Conservation (phyloP, 2,888 invertebrate genomes). For the Drosophila antonietae region DNA sequence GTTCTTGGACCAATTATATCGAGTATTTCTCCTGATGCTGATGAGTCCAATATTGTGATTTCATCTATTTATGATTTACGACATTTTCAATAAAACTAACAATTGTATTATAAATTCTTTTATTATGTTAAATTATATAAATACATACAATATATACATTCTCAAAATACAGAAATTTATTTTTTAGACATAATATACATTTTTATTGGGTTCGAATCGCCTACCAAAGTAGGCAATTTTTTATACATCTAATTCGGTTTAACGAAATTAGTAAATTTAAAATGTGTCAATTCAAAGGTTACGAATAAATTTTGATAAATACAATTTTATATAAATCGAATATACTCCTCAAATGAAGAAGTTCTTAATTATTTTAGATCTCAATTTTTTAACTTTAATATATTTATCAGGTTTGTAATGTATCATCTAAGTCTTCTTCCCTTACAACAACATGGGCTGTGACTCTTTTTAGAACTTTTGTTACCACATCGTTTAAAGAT, state of each 20-base stretch:
- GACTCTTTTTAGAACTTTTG: conserved; percentile 92
- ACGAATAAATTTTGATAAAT: not conserved
- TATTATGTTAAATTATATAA: not conserved
- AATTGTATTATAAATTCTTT: not conserved
- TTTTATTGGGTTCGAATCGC: not conserved
- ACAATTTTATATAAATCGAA: not conserved
- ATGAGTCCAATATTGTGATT: not conserved
- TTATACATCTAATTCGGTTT: not conserved
- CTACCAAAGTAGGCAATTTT: not conserved
- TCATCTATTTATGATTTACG: not conserved
- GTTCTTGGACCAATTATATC: no score
- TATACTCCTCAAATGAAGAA: not conserved
- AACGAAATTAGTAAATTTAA: not conserved
- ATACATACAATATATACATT: not conserved
- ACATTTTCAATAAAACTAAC: not conserved
- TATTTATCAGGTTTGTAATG: conserved; percentile 90
- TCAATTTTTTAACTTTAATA: conserved; percentile 29
- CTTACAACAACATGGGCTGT: conserved; percentile 92
- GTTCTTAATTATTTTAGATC: conserved; percentile 23
- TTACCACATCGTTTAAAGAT: conserved; percentile 94
- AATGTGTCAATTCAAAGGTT: not conserved
- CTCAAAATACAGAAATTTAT: not conserved
- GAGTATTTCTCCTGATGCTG: not conserved
- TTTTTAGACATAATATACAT: not conserved
- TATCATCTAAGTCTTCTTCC: conserved; percentile 96